A percentile compares a stretch with the other conserved stretches of the same genome.
Evolutionary conservation across 2,113 vertebrate species (phyloP).

Genomic region (Syngnathus floridae): DNA sequence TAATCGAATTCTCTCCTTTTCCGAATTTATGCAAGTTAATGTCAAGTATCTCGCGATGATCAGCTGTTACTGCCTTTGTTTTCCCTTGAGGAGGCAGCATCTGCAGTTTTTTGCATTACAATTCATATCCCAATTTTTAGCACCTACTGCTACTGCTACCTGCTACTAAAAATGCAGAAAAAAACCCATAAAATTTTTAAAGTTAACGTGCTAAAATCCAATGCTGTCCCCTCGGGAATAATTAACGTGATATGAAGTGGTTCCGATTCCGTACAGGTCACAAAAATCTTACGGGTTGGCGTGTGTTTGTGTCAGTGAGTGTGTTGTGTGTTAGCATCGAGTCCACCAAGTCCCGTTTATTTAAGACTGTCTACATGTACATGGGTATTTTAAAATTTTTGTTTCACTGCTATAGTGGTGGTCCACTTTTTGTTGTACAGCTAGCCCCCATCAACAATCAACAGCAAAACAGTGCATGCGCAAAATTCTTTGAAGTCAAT

Average conservation of each 20-base stretch:
- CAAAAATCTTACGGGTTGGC: conserved; percentile 60
- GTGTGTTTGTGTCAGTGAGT: conserved; percentile 69
- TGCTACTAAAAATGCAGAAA: background rate
- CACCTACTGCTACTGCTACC: too few species aligned
- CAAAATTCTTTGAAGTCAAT: background rate
- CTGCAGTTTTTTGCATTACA: conserved; percentile 20
- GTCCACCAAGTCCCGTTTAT: background rate
- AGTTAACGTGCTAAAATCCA: conserved; percentile 59
- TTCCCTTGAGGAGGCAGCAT: conserved; percentile 64
- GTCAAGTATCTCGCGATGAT: conserved; percentile 33
- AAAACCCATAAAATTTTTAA: too few species aligned
- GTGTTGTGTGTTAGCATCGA: conserved; percentile 54
- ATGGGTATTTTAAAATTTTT: background rate
- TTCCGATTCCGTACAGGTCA: conserved; percentile 51
- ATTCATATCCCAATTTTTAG: background rate
- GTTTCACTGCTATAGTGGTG: background rate
- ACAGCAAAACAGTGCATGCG: background rate
- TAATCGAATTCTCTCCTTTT: conserved; percentile 46
- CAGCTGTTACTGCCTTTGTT: conserved; percentile 62
- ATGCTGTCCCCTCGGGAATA: conserved; percentile 70
- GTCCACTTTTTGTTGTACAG: background rate
- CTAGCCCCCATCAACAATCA: too few species aligned
- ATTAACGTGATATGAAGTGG: conserved; percentile 60
- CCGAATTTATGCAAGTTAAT: conserved; percentile 55
- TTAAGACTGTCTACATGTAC: conserved; percentile 4